phyloP scores from a whole-genome alignment of 2,888 invertebrate genomes.

The Cheilosia variabilis region DNA sequence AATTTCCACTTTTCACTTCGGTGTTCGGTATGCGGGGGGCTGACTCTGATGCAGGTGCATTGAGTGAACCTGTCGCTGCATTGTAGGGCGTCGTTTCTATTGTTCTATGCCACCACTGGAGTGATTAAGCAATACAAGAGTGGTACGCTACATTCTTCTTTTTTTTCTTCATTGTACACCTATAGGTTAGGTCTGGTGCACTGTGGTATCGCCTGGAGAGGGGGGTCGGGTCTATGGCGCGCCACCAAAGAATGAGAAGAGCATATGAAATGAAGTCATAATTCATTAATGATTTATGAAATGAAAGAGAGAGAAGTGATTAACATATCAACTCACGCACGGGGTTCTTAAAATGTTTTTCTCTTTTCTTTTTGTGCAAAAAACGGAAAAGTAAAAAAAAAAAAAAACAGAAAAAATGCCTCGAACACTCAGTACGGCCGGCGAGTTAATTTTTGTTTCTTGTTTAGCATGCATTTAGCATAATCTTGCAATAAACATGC shows the following conservation, averaged over 20 bases:
- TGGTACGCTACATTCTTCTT: constrained; percentile 55
- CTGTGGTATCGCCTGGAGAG: neutral
- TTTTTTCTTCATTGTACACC: constrained; percentile 54
- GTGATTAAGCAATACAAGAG: constrained; percentile 71
- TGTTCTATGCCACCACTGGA: constrained; percentile 58
- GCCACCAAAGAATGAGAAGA: constrained; percentile 59
- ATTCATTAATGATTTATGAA: constrained; percentile 80
- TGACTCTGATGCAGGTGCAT: constrained; percentile 3
- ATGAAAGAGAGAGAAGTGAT: constrained; percentile 74
- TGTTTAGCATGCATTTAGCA: constrained; percentile 68
- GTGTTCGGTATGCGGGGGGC: neutral
- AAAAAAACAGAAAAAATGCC: constrained; percentile 15
- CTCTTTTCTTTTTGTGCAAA: constrained; percentile 42
- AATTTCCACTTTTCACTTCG: constrained; percentile 72
- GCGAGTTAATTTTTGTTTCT: constrained; percentile 52
- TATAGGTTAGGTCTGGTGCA: constrained; percentile 13
- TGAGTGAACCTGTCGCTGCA: constrained; percentile 57
- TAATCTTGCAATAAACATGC: constrained; percentile 73
- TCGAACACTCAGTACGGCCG: constrained; percentile 34
- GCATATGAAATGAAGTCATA: constrained; percentile 78
- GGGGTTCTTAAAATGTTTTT: constrained; percentile 62
- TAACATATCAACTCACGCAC: constrained; percentile 75
- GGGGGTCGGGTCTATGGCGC: constrained; percentile 23
- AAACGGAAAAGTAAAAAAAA: constrained; percentile 28
- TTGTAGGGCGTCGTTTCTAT: constrained; percentile 66